phyloP scores from a whole-genome alignment of 2,888 invertebrate species.

The Himalopsyche japonica region DNA sequence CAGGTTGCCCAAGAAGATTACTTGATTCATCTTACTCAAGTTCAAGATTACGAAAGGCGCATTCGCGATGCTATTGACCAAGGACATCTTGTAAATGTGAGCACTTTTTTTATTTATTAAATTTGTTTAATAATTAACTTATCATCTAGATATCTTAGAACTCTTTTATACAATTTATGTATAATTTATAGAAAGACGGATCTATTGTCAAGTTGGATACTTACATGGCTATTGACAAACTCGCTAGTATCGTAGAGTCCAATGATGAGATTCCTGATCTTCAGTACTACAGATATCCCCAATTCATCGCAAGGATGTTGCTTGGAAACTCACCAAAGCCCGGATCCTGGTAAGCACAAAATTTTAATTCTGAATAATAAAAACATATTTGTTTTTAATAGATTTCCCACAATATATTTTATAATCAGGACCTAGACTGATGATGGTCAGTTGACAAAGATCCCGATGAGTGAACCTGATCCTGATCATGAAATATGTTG shows the following conservation, averaged over 20 bases:
- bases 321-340: conserved; percentile 57
- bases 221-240: conserved; percentile 53
- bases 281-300: conserved; percentile 63
- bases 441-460: too few species aligned
- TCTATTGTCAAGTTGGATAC: neutral
- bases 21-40: conserved; percentile 42
- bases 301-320: conserved; percentile 60
- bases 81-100: conserved; percentile 52
- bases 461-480: too few species aligned
- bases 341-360: conserved; percentile 10
- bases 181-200: neutral
- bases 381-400: too few species aligned
- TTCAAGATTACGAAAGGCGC: conserved; percentile 51
- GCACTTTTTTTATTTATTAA: neutral
- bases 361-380: too few species aligned
- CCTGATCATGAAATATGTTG: too few species aligned
- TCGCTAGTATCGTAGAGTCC: conserved; percentile 69
- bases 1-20: conserved; percentile 45
- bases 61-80: conserved; percentile 56
- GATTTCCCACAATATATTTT: too few species aligned
- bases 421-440: too few species aligned
- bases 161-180: neutral
- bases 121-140: neutral
- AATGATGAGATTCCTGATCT: conserved; percentile 65
- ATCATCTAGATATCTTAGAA: neutral